Evolutionary conservation across 2,797 vertebrate species (phyloP).

Genomic region (Mareca strepera): DNA sequence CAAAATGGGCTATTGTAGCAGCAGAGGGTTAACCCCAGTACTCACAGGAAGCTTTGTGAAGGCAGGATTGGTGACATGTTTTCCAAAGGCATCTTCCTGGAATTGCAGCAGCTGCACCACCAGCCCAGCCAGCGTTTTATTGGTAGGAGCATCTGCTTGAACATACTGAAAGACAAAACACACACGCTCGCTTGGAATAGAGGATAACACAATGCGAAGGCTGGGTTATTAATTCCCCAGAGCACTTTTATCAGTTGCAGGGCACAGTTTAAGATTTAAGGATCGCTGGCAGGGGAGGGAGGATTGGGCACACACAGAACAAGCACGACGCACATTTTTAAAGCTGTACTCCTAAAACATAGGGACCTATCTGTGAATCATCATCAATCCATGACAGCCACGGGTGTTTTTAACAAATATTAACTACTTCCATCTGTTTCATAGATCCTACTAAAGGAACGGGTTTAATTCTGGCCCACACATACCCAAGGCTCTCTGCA

Average conservation of each 20-base stretch:
- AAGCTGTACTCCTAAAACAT: not conserved
- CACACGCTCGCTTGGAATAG: not conserved
- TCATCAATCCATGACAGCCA: rapidly evolving
- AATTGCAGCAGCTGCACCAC: conserved; percentile 97
- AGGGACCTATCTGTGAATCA: not conserved
- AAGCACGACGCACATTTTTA: not conserved
- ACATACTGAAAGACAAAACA: conserved; percentile 85
- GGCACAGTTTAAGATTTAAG: not conserved
- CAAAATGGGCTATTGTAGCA: rapidly evolving
- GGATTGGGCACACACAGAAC: not conserved
- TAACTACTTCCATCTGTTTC: not conserved
- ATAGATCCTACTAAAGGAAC: not conserved
- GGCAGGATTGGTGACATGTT: conserved; percentile 96
- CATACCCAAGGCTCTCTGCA: not conserved
- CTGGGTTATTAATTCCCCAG: not conserved
- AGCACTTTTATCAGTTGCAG: rapidly evolving
- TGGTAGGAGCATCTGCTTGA: conserved; percentile 95
- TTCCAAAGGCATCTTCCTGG: conserved; percentile 97
- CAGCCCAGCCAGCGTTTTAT: conserved; percentile 91
- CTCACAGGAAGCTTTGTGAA: conserved; percentile 97
- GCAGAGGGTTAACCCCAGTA: not conserved
- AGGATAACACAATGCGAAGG: not conserved
- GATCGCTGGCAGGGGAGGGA: not conserved
- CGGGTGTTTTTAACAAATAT: not conserved
- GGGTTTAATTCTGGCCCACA: not conserved